Evolutionary conservation across 2,888 invertebrate species (phyloP).

Genomic region (Nomada fucata): DNA sequence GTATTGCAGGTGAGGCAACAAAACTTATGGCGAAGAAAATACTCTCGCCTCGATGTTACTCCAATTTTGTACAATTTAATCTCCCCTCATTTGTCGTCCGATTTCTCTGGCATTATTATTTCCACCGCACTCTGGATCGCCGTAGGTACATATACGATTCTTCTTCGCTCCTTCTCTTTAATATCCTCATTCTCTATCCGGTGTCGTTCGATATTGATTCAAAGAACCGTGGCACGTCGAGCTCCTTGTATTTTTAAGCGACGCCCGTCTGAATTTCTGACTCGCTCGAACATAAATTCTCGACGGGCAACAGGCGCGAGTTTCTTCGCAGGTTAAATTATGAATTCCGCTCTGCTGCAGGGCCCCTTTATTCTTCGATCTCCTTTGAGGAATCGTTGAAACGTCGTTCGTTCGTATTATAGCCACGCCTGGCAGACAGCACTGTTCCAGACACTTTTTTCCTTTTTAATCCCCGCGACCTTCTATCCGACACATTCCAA

Average conservation of each 20-base stretch:
- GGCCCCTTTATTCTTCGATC: constrained; percentile 49
- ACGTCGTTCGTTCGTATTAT: constrained; percentile 33
- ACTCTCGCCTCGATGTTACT: too few relatives aligned
- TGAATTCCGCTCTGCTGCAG: constrained; percentile 37
- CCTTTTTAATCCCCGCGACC: constrained; percentile 35
- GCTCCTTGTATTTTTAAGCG: constrained; percentile 56
- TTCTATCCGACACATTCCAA: constrained; percentile 39
- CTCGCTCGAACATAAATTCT: constrained; percentile 54
- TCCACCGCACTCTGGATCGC: neutral
- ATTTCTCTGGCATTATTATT: too few relatives aligned
- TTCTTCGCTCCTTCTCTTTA: neutral
- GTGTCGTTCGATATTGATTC: constrained; percentile 41
- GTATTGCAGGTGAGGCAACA: too few relatives aligned
- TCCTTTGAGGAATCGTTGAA: constrained; percentile 54
- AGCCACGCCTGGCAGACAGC: constrained; percentile 30
- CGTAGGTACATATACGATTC: neutral
- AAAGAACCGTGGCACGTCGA: constrained; percentile 57
- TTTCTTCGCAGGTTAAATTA: constrained; percentile 52
- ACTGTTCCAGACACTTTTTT: neutral
- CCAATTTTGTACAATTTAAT: too few relatives aligned
- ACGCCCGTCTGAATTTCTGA: constrained; percentile 49
- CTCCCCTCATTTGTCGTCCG: too few relatives aligned
- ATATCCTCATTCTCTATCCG: neutral
- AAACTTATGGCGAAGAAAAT: too few relatives aligned
- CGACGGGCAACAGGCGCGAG: constrained; percentile 43